Evolutionary conservation across 1,140 invertebrate species (phyloP).

Genomic region (Plectrocnemia conspersa): DNA sequence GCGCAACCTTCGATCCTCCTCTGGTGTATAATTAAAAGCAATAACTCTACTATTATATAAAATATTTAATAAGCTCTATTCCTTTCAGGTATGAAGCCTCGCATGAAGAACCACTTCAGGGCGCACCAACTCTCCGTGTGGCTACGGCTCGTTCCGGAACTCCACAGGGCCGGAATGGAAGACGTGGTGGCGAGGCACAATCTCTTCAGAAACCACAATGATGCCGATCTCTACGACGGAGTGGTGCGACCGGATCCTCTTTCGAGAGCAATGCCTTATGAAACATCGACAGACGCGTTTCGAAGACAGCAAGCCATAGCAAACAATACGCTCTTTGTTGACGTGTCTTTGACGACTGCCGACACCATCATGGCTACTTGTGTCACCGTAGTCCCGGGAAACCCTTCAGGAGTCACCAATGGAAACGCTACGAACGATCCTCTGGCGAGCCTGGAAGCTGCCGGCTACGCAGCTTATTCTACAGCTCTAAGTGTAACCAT

Average conservation of each 20-base stretch:
- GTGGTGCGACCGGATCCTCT: slow-evolving; percentile 74
- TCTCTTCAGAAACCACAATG: slow-evolving; percentile 76
- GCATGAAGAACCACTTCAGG: slow-evolving; percentile 89
- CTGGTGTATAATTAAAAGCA: too few relatives aligned
- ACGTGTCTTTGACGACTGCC: slow-evolving; percentile 46
- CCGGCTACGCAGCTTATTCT: slow-evolving; percentile 72
- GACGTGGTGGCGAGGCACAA: slow-evolving; percentile 79
- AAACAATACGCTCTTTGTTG: slow-evolving; percentile 43
- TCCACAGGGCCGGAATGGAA: slow-evolving; percentile 84
- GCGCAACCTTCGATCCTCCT: too few relatives aligned
- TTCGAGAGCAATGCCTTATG: slow-evolving; percentile 43
- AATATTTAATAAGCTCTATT: slow-evolving; percentile 29
- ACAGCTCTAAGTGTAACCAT: slow-evolving; percentile 83
- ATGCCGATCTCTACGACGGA: slow-evolving; percentile 77
- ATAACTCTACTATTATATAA: too few relatives aligned
- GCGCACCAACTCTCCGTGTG: slow-evolving; percentile 92
- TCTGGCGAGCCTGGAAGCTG: slow-evolving; percentile 69
- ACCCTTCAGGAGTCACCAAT: slow-evolving; percentile 37
- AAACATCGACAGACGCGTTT: slow-evolving; percentile 35
- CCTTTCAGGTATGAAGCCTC: slow-evolving; percentile 75
- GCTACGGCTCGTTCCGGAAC: slow-evolving; percentile 86
- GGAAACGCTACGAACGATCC: slow-evolving; percentile 64
- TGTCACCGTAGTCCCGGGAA: slow-evolving; percentile 45
- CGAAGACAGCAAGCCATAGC: slow-evolving; percentile 37
- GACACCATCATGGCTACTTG: slow-evolving; percentile 48